Base-by-base conservation (phyloP, 2,113 vertebrate species). In the Erpornis zantholeuca region DNA sequence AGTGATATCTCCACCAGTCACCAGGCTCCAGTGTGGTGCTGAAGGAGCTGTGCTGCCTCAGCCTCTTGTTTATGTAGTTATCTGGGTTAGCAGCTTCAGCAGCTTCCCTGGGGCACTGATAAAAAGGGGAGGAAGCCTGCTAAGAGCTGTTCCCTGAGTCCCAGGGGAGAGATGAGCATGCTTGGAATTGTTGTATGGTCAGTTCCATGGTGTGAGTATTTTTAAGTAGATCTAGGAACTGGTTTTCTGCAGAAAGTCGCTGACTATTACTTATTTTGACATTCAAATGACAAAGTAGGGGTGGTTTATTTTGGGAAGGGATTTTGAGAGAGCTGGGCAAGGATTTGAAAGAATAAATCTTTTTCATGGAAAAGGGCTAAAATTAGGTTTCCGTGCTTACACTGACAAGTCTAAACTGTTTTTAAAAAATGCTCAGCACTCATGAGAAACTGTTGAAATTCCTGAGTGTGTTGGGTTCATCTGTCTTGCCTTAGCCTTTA, bases 221-320 rank as follows among this genome's bases (percentile, higher is more conserved):
- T 95, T 86, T 47, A 69, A 94, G 90, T 42, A 80, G 44, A 60
- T 68, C 56, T 71, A 93, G 49, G 76, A 86, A 88, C 59, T 78
- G 42, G 15, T 87, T 92, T 91, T 84, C 61, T 83, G 47, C 64
- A 81, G 69, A 70, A 90, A 88, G 71, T 38, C 0, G 3, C 79
- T 94, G 93, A 72, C 81, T 85, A 1, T 56, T 86, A 29, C 4
- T 94, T 84, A 78, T 90, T 96, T 95, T 94, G 80, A 60, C n/a
- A 60, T 75, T 22, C 49, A 77, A 82, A 90, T 75, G 76, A 52
- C 31, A 54, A 77, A 89, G 45, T 42, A 24, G 21, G 68, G 24
- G 12, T 78, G 38, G 77, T 81, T 90, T 92, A 63, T 93, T 97
- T 90, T 92, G 80, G 76, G 83, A 97, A 93, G 45, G 59, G 80